Percentiles rank a stretch among this genome's conserved stretches.
These are phyloP conservation scores for Ceratosolen fusciceps DNA, from an alignment of 1,140 invertebrate genomes.

Conservation along the genomic window DNA sequence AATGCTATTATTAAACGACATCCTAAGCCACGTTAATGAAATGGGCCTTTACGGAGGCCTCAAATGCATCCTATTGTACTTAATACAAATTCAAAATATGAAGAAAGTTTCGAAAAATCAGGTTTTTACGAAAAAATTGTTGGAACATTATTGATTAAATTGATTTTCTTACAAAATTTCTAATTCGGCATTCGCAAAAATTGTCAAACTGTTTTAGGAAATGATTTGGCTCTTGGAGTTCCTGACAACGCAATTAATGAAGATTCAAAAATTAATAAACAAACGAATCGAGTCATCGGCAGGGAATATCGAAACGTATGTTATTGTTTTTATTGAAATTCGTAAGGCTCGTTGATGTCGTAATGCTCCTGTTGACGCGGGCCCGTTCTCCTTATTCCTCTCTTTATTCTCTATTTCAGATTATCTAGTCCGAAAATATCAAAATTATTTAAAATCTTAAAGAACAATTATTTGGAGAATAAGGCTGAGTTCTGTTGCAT, in stretches of 20 bases:
- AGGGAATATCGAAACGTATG: conserved; percentile 54
- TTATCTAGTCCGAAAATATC: conserved; percentile 75
- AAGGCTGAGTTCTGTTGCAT: conserved; percentile 78
- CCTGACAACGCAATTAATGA: conserved; percentile 58
- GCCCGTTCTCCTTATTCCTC: no score
- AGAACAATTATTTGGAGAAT: conserved; percentile 65
- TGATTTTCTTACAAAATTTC: neutral
- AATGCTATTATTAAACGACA: conserved; percentile 62
- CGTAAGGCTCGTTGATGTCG: no score
- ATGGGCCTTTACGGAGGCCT: conserved; percentile 75
- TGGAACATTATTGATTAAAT: conserved; percentile 51
- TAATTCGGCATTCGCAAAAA: conserved; percentile 45
- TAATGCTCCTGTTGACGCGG: no score
- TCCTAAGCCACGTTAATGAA: conserved; percentile 69
- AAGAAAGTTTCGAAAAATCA: conserved; percentile 70
- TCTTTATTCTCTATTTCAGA: conserved; percentile 64
- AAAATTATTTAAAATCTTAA: conserved; percentile 73
- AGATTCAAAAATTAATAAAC: conserved; percentile 60
- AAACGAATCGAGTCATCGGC: conserved; percentile 55
- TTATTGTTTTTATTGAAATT: no score
- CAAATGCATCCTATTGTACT: conserved; percentile 72
- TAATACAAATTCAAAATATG: conserved; percentile 76
- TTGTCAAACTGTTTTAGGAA: conserved; percentile 49
- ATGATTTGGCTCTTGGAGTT: conserved; percentile 49
- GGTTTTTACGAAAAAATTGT: conserved; percentile 44